Evolutionary conservation across 1,140 invertebrate species (phyloP), one percentile per base, ranked within the genome.

Genomic region (Zelostemma sp.): DNA sequence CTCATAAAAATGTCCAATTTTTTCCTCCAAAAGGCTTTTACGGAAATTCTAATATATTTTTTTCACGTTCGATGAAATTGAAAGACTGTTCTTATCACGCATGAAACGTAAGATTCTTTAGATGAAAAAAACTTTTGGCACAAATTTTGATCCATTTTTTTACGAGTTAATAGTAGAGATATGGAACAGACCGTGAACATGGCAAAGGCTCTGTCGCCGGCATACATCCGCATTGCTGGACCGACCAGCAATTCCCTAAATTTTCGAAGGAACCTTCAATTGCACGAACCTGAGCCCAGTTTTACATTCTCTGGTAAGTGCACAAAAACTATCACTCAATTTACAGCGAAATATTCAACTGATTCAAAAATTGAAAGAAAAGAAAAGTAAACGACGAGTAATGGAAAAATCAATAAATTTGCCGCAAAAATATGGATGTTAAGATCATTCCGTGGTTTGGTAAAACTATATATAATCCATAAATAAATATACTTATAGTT

Each of bases 191-290:
- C 69, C 40, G 68, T 63, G n/a, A 81, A 86, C 53, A 87, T 91
- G 85, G 89, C 88, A 0, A 86, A 84, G 60, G 87, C 88, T 6
- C 71, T 92, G 9, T 82, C 86, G 6, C 90, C 90, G 2, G 88
- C 88, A 0, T 91, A 88, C 73, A 74, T 91, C 6, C 84, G 89
- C 9, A 83, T 91, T 16, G 88, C 86, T 17, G 89, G 89, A 11
- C 85, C 88, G 0, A 86, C 84, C 49, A 89, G 87, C n/a, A 78
- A 85, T 1, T 82, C 83, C 25, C 81, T 87, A 45, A 80, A 80
- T 12, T 89, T 88, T 56, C 68, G 80, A 45, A 80, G 81, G 12
- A 53, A 14, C 61, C 50, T 72, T 0, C 17, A 78, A 50, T 56
- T 78, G 0, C 79, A 85, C 1, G 78, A 84, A 1, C 11, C 40